Conservation (phyloP, 2,113 vertebrate genomes). For the Holacanthus passer region DNA sequence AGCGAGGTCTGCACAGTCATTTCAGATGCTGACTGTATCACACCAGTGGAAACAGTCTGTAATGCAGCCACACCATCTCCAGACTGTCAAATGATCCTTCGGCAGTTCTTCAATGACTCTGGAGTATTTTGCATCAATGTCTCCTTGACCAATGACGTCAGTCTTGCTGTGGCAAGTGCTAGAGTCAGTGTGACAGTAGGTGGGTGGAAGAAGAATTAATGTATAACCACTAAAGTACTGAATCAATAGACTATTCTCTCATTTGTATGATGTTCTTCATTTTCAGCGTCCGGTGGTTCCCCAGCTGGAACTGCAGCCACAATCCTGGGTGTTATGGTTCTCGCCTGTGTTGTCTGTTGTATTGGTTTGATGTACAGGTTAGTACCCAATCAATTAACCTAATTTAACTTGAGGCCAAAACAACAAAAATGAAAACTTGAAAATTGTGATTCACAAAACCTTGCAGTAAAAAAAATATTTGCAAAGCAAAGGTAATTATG, state of each 20-base stretch:
- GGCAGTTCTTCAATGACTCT: conserved; percentile 90
- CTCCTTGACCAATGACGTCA: conserved; percentile 90
- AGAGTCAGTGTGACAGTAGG: conserved; percentile 88
- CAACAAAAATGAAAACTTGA: background rate
- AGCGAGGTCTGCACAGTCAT: conserved; percentile 92
- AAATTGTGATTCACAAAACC: background rate
- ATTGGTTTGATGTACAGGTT: conserved; percentile 89
- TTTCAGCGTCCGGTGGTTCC: conserved; percentile 78
- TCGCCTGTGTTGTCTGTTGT: conserved; percentile 82
- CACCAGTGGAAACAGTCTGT: conserved; percentile 86
- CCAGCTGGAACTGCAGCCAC: conserved; percentile 78
- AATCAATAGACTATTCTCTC: background rate
- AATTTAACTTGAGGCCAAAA: background rate
- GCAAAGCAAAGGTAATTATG: background rate
- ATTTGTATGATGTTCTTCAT: conserved; percentile 20
- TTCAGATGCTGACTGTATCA: conserved; percentile 89
- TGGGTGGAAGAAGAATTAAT: conserved; percentile 35
- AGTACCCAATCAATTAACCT: conserved; percentile 42
- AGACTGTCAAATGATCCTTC: conserved; percentile 91
- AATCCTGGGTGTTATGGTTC: conserved; percentile 84
- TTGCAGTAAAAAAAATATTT: background rate
- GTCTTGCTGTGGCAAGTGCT: conserved; percentile 90
- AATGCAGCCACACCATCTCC: conserved; percentile 84
- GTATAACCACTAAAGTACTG: background rate
- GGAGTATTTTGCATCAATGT: conserved; percentile 95